phyloP scores from a whole-genome alignment of 2,113 vertebrate species.

The Haliaeetus leucogaster region DNA sequence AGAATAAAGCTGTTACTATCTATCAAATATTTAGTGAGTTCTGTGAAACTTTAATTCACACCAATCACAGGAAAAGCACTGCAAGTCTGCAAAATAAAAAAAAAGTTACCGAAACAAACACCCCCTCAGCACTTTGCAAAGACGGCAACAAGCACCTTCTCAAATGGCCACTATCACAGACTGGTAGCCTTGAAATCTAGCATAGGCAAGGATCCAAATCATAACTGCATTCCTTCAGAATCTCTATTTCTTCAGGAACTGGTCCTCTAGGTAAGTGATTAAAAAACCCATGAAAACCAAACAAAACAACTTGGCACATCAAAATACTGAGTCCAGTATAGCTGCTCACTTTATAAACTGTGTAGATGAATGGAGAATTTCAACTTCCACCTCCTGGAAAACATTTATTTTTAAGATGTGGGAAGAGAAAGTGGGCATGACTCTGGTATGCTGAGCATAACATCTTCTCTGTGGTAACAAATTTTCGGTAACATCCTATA shows the following conservation, averaged over 20 bases:
- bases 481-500: background rate
- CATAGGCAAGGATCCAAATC: background rate
- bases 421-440: background rate
- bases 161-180: background rate
- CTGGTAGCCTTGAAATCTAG: background rate
- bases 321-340: background rate
- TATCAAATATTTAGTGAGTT: background rate
- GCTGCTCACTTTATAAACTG: background rate
- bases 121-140: background rate
- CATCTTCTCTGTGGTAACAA: background rate
- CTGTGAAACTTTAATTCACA: background rate
- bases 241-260: background rate
- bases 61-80: background rate
- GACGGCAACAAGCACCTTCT: background rate
- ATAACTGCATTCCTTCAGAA: background rate
- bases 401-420: background rate
- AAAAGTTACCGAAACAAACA: background rate
- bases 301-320: background rate
- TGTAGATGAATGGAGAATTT: background rate
- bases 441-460: background rate
- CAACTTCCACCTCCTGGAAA: background rate
- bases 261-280: background rate
- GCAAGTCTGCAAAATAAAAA: background rate
- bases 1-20: background rate
- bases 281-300: background rate